Conservation (phyloP, 1,140 invertebrate genomes). For the Agrypnia vestita region DNA sequence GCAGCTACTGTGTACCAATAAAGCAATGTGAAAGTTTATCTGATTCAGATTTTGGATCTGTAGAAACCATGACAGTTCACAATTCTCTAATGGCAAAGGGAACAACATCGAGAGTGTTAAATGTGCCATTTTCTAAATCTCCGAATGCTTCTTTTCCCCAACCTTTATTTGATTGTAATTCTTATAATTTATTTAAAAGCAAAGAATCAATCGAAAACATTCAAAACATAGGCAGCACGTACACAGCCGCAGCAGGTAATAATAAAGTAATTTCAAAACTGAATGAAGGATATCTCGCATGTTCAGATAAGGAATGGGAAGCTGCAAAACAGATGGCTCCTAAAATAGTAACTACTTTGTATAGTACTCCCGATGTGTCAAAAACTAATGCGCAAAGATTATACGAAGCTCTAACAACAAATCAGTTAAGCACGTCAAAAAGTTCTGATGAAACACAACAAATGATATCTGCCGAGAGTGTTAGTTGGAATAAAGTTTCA, state of each 20-base stretch:
- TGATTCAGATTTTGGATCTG: conserved; percentile 12
- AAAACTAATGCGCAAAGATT: conserved; percentile 61
- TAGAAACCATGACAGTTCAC: conserved; percentile 42
- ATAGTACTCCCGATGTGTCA: conserved; percentile 66
- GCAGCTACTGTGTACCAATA: conserved; percentile 71
- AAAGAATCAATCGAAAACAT: conserved; percentile 12
- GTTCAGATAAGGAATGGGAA: conserved; percentile 71
- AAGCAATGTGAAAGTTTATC: conserved; percentile 62
- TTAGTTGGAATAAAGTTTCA: conserved; percentile 63
- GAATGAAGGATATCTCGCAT: conserved; percentile 66
- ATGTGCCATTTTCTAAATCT: conserved; percentile 61
- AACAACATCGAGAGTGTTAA: background rate
- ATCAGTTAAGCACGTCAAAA: background rate
- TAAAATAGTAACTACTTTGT: conserved; percentile 69
- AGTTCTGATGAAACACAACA: conserved; percentile 62
- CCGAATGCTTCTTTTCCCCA: conserved; percentile 64
- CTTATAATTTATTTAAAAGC: conserved; percentile 12
- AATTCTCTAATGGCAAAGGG: conserved; percentile 37
- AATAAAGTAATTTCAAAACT: conserved; percentile 53
- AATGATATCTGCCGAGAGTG: conserved; percentile 62
- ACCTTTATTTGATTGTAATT: conserved; percentile 50
- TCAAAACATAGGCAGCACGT: background rate
- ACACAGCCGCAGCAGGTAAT: background rate
- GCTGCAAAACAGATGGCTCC: conserved; percentile 71
- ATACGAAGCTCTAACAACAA: conserved; percentile 66